Evolutionary conservation across 2,797 vertebrate genomes (phyloP).

Genomic region (Aulostomus chinensis): DNA sequence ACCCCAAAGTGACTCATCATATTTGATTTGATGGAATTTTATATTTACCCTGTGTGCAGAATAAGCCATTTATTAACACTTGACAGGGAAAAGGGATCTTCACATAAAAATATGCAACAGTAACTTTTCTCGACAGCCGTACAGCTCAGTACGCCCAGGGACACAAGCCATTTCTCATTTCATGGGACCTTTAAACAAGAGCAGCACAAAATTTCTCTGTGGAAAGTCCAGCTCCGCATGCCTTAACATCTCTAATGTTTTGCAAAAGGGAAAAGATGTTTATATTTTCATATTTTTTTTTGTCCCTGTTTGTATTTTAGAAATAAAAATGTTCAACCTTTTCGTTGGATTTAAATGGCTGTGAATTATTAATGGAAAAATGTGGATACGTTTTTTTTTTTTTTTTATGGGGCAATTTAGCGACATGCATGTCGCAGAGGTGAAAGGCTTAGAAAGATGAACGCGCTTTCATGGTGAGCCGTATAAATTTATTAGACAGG

Average conservation of each 20-base stretch:
- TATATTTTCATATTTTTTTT: slow-evolving; percentile 78
- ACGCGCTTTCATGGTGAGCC: too few species aligned
- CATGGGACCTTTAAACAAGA: slow-evolving; percentile 69
- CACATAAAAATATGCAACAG: slow-evolving; percentile 62
- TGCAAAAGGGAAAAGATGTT: slow-evolving; percentile 75
- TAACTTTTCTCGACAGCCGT: slow-evolving; percentile 3
- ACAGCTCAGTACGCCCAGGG: slow-evolving; percentile 34
- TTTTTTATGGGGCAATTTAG: too few species aligned
- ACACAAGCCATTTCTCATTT: slow-evolving; percentile 71
- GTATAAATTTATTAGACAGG: too few species aligned
- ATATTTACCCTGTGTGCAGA: slow-evolving; percentile 10
- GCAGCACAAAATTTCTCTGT: slow-evolving; percentile 65
- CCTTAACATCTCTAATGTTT: slow-evolving; percentile 73
- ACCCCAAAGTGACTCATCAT: slow-evolving; percentile 21
- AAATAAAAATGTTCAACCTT: slow-evolving; percentile 81
- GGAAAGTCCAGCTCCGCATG: slow-evolving; percentile 67
- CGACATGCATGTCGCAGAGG: too few species aligned
- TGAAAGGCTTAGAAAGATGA: too few species aligned
- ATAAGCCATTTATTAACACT: slow-evolving; percentile 56
- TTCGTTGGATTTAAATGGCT: slow-evolving; percentile 15
- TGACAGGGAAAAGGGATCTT: slow-evolving; percentile 53
- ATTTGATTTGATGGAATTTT: slow-evolving; percentile 16
- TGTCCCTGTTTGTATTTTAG: slow-evolving; percentile 78
- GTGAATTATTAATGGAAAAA: background rate
- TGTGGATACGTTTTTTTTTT: too few species aligned